Base-by-base conservation (phyloP, 2,888 invertebrate species). In the Epinotia ramella region DNA sequence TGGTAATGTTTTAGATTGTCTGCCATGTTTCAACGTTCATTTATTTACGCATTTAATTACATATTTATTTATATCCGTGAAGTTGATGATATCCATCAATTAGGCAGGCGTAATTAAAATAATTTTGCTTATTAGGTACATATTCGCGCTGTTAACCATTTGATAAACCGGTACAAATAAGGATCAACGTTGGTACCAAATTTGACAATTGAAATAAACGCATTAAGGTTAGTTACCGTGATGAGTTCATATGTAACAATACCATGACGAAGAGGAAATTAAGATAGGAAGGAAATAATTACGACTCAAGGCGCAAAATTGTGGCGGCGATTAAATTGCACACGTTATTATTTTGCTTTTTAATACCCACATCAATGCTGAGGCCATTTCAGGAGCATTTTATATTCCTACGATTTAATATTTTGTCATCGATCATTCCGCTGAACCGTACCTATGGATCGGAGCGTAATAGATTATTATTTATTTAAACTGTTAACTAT, bases 251-350 rank as follows among this genome's bases (percentile, higher is more conserved):
- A 59, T 75, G 70, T 56, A 75, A 71, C 65, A 75, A 74, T 75
- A 76, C 72, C 67, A 67, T 71, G 33, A 76, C 67, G 62, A 67
- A 73, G 67, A 67, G 71, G 71, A 76, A 66, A 71, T 76, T 60
- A 28, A 76, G 60, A 66, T 57, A 53, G 74, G 75, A 76, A 76
- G 76, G 76, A 76, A 76, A 63, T 62, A 72, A 72, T 76, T 76
- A 76, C 62, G 57, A 44, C 72, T 20, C 76, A 76, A 72, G 67
- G 76, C 57, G 60, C 44, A 56, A 63, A 64, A 74, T 74, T 49
- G 18, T n/a, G 1, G 70, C 12, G 11, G 24, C 49, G 59, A 64
- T 70, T 70, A 65, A 70, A 70, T 40, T 70, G 59, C 65, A 40
- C 49, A 28, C n/a, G 66, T 70, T 62, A 49, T 62, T 62, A 33